Conservation (phyloP, 2,113 vertebrate genomes). For the Okapia johnstoni region DNA sequence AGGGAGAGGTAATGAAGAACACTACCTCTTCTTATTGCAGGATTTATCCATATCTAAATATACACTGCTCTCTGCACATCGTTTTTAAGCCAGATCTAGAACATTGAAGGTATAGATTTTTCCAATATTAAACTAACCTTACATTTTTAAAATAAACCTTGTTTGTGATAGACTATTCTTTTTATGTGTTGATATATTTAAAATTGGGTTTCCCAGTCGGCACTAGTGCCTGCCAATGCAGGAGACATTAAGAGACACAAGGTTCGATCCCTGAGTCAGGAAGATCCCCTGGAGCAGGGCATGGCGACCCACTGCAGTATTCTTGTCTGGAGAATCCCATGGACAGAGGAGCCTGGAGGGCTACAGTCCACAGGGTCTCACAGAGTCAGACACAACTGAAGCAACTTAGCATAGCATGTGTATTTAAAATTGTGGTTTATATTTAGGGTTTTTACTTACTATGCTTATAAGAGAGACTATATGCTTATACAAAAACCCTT, state of each 20-base stretch:
- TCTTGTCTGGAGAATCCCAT: not conserved
- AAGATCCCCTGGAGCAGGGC: not conserved
- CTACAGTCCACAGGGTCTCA: not conserved
- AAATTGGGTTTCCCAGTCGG: not conserved
- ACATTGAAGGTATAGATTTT: not conserved
- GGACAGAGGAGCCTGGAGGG: not conserved
- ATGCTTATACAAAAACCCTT: not conserved
- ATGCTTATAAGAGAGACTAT: not conserved
- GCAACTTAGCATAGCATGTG: not conserved
- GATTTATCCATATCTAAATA: not conserved
- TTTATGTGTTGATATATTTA: not conserved
- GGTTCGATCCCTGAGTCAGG: not conserved
- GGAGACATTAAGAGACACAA: not conserved
- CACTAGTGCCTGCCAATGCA: not conserved
- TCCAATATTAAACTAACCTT: not conserved
- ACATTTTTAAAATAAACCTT: not conserved
- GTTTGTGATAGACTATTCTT: not conserved
- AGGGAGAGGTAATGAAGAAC: not conserved
- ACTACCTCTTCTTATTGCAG: not conserved
- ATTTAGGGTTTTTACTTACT: not conserved
- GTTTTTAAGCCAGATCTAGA: not conserved
- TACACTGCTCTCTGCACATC: not conserved
- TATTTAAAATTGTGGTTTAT: not conserved
- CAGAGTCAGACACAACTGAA: not conserved
- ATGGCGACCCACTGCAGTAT: not conserved